These are phyloP conservation scores for Hydrotaea cyrtoneurina DNA, from an alignment of 2,888 invertebrate genomes.

Conservation along the genomic window DNA sequence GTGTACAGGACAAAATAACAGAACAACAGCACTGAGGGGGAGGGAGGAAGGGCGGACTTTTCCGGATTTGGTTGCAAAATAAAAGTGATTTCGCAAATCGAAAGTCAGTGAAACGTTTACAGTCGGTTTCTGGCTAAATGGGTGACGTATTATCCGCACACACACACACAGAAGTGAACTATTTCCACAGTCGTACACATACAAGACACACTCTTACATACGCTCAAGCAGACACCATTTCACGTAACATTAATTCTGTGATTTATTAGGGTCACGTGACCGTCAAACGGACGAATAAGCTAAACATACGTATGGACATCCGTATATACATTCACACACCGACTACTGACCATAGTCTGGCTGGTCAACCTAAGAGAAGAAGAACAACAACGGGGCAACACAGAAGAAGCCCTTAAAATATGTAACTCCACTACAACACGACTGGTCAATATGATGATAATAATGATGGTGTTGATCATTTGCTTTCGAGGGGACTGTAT, in stretches of 20 bases:
- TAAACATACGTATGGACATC: constrained; percentile 37
- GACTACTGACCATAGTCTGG: constrained; percentile 59
- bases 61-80: constrained; percentile 49
- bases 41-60: constrained; percentile 54
- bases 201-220: background rate
- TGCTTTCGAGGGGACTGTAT: too few relatives aligned
- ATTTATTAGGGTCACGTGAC: constrained; percentile 82
- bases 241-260: constrained; percentile 82
- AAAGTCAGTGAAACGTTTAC: constrained; percentile 56
- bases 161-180: constrained; percentile 25
- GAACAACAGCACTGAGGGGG: constrained; percentile 43
- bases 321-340: constrained; percentile 48
- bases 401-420: background rate
- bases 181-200: constrained; percentile 8
- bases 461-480: constrained; percentile 41
- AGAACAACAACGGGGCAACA: background rate
- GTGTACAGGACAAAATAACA: too few relatives aligned
- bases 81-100: constrained; percentile 28
- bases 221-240: constrained; percentile 78
- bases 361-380: constrained; percentile 5
- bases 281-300: constrained; percentile 77
- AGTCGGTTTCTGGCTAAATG: constrained; percentile 37
- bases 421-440: background rate
- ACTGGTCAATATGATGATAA: constrained; percentile 23
- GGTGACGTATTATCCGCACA: constrained; percentile 15